Base-by-base conservation (phyloP, 2,797 vertebrate species). In the Diplodus sargus region DNA sequence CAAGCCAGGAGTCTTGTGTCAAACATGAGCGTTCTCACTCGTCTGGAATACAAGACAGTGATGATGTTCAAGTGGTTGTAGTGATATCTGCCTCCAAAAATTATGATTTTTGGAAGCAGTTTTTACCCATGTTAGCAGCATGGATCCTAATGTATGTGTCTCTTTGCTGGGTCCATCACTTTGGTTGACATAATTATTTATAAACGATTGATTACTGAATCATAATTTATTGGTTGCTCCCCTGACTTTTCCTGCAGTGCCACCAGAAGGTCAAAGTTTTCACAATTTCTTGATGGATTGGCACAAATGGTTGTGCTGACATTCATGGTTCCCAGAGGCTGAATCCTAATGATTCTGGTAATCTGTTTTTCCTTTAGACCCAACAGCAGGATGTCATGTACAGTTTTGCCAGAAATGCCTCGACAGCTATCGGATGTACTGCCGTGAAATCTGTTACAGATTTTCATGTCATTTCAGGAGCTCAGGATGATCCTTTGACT, bases 1-100 rank as follows among this genome's bases (percentile, higher is more conserved):
- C 49, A 65, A 65, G 57, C 81, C 39, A 79, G 78, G 12, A 58
- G 43, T 73, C 60, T 47, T 62, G 51, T 80, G 58, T 70, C 14
- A 48, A 73, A 61, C 51, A 54, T 67, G 18, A 78, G 42, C 52
- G 60, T 74, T 75, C 43, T 74, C 18, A 9, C 51, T 23, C 13
- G 1, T 70, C 48, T 58, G 17, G 16, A 65, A 67, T 4, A 74
- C 49, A 87, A 72, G n/a, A 48, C 5, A 39, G 64, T 51, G 20
- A 48, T 54, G 4, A 59, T 66, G 22, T 51, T 65, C 17, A 66
- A 62, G 61, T 57, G 23, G 51, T 48, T 58, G 1, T 57, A 65
- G 23, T 28, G 59, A 42, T 11, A n/a, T 57, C 53, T 81, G 13
- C 42, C 48, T 22, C 39, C 3, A 30, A 68, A 49, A 52, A 23